These are phyloP conservation scores for Gouania willdenowi DNA, from an alignment of 2,797 vertebrate genomes.

Conservation along the genomic window DNA sequence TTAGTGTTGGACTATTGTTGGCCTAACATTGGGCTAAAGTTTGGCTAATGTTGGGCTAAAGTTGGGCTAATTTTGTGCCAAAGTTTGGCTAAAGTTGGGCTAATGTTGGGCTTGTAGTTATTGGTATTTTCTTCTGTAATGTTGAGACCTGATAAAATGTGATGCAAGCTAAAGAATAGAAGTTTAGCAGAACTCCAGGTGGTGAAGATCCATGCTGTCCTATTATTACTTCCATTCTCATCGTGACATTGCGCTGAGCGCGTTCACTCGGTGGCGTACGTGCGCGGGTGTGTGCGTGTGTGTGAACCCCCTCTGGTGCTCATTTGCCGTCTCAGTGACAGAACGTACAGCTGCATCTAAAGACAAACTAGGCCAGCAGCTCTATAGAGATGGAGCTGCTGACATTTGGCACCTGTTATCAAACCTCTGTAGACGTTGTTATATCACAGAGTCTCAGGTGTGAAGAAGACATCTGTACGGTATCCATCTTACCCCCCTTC, in stretches of 20 bases:
- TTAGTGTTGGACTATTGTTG: too few species aligned
- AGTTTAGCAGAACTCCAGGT: slow-evolving; percentile 22
- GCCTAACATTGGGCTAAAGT: too few species aligned
- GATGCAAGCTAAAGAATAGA: background rate
- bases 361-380: slow-evolving; percentile 63
- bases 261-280: slow-evolving; percentile 2
- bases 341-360: slow-evolving; percentile 61
- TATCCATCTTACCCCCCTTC: slow-evolving; percentile 20
- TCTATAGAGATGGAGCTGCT: slow-evolving; percentile 45
- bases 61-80: too few species aligned
- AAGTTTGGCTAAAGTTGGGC: too few species aligned
- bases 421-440: slow-evolving; percentile 61
- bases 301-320: slow-evolving; percentile 50
- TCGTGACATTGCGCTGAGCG: slow-evolving; percentile 7
- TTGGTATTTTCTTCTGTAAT: too few species aligned
- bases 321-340: slow-evolving; percentile 61
- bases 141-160: too few species aligned
- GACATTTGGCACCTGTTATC: slow-evolving; percentile 61
- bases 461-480: slow-evolving; percentile 19
- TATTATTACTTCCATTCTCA: slow-evolving; percentile 32
- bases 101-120: too few species aligned
- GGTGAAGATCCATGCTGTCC: slow-evolving; percentile 18
- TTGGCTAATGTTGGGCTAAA: too few species aligned
- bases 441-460: slow-evolving; percentile 51
- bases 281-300: slow-evolving; percentile 3